These are phyloP conservation scores for Caenorhabditis sp. DNA, from an alignment of 2,888 invertebrate species.

Conservation along the genomic window DNA sequence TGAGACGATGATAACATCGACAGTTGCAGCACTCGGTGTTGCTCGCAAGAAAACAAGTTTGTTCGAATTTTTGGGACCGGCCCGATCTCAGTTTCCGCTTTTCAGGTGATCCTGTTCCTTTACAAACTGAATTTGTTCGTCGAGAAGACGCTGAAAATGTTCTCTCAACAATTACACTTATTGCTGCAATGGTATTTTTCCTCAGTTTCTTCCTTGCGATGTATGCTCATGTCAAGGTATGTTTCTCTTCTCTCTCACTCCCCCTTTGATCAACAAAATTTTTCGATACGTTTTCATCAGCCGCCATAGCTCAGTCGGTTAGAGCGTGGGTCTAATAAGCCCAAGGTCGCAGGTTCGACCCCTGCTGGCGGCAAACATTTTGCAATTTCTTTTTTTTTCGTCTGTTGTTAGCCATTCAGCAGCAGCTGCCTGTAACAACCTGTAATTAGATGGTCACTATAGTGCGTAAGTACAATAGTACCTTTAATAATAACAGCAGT, in stretches of 20 bases:
- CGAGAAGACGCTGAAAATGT: constrained; percentile 42
- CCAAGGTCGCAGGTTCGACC: constrained; percentile 70
- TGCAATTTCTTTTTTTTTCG: not conserved
- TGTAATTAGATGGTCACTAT: too few species aligned
- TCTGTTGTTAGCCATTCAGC: not conserved
- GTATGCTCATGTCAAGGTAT: constrained; percentile 75
- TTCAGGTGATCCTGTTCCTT: constrained; percentile 24
- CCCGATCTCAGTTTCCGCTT: too few species aligned
- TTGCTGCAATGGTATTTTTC: constrained; percentile 75
- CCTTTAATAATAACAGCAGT: not conserved
- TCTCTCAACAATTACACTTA: constrained; percentile 73
- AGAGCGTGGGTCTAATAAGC: constrained; percentile 71
- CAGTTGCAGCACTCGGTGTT: constrained; percentile 17
- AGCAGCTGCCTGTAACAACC: too few species aligned
- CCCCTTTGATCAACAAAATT: not conserved
- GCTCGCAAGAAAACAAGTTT: constrained; percentile 20
- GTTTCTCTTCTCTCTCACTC: not conserved
- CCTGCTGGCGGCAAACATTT: constrained; percentile 66
- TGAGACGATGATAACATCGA: constrained; percentile 18
- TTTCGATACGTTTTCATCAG: constrained; percentile 2
- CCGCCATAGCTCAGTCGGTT: constrained; percentile 70
- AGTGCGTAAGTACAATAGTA: not conserved
- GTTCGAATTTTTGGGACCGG: too few species aligned
- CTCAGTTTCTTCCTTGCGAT: constrained; percentile 75
- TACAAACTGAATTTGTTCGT: constrained; percentile 25